Evolutionary conservation across 2,888 invertebrate species (phyloP).

Genomic region (Lysandra bellargus): DNA sequence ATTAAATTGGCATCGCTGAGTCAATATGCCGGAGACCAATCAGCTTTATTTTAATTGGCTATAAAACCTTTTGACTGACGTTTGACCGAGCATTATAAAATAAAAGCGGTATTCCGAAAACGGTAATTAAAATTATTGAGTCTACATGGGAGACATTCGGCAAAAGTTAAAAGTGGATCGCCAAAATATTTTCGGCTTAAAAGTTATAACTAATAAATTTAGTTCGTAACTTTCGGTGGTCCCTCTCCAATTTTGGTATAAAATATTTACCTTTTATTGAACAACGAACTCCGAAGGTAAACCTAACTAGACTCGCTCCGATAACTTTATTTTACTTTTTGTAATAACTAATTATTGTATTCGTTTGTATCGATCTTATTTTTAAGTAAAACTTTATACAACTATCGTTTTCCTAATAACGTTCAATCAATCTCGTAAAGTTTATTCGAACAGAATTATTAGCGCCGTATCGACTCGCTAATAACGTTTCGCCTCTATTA

Average conservation of each 20-base stretch:
- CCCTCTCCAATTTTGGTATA: slow-evolving; percentile 17
- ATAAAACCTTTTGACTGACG: slow-evolving; percentile 32
- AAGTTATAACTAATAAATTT: slow-evolving; percentile 27
- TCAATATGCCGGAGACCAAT: slow-evolving; percentile 25
- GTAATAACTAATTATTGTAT: background rate
- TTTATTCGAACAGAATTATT: slow-evolving; percentile 13
- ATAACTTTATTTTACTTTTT: slow-evolving; percentile 15
- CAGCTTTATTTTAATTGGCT: slow-evolving; percentile 33
- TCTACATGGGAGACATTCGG: background rate
- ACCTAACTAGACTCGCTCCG: background rate
- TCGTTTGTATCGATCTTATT: background rate
- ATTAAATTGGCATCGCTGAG: slow-evolving; percentile 11
- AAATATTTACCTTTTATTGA: slow-evolving; percentile 19
- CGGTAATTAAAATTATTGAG: slow-evolving; percentile 12
- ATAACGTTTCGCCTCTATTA: background rate
- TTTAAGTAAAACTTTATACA: background rate
- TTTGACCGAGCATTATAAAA: slow-evolving; percentile 24
- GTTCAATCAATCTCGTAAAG: background rate
- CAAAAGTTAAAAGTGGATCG: slow-evolving; percentile 6
- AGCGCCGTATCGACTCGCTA: background rate
- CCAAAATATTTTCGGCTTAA: slow-evolving; percentile 21
- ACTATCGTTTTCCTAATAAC: background rate
- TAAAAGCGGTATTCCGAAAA: slow-evolving; percentile 4
- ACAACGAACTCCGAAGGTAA: slow-evolving; percentile 6
- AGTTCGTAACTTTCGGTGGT: slow-evolving; percentile 26